Evolutionary conservation across 1,140 invertebrate species (phyloP), one percentile per base, ranked within the genome.

Genomic region (Arion vulgaris): DNA sequence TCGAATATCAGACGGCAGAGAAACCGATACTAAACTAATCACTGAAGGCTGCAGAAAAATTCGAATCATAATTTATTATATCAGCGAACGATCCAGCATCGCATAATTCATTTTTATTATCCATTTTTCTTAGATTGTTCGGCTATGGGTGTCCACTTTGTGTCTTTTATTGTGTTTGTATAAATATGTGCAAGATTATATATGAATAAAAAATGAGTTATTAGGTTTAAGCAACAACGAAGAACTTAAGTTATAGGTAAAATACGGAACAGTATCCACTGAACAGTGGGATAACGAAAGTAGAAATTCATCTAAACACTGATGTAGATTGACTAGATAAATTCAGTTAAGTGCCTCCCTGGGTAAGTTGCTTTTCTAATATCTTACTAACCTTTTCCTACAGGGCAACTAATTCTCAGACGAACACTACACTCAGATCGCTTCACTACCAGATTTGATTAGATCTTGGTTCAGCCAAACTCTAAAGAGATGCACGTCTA

Each of bases 371-470:
- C 32, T 80, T 28, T 41, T 11, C 68, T 57, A 57, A 17, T 49
- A 34, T 72, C 45, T 41, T 80, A 80, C 79, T 80, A 80, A 80
- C 79, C 79, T 80, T 36, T 38, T 36, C 38, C n/a, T 51, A 32
- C 5, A 49, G 79, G 51, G 23, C 51, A 72, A 39, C n/a, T 72
- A 80, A 80, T 80, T 72, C 79, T 80, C 79, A n/a, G 13, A 34
- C 77, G 77, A 17, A 51, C 45, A 79, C 32, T 34, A 45, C 68
- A 0, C 13, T 32, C 15, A 26, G 79, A 80, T 80, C 79, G 66
- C 36, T 51, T 32, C 23, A 80, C 79, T 80, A 39, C 28, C 32
- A 80, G 82, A 83, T 83, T 83, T 62, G 77, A 83, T 83, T 83
- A 83, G 49, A 41, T 39, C n/a, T n/a, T 15, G 74, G 23, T 51